Evolutionary conservation across 1,140 invertebrate species (phyloP), one percentile per base, ranked within the genome.

Genomic region (Cotesia vestalis): DNA sequence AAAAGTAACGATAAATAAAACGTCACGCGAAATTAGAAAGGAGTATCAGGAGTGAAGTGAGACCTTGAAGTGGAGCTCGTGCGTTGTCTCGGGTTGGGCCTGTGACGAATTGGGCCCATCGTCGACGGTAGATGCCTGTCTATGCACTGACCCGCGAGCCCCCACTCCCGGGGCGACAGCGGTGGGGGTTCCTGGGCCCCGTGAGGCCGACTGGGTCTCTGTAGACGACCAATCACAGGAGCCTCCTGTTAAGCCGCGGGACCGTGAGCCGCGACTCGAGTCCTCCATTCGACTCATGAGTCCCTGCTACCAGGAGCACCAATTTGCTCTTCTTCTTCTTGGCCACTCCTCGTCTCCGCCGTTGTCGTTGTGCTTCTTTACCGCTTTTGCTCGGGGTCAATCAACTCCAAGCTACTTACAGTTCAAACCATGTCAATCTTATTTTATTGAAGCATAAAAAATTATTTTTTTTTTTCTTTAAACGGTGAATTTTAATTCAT

Each of bases 251-350:
- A 61, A 73, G 72, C 76, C 76, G 75, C 77, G 74, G 40, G 71
- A 66, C 51, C 75, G 74, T 76, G 76, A 75, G 74, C 73, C 69
- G 69, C 79, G 79, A 67, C 73, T 67, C 34, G 73, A 80, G 66
- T 81, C 79, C 81, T 85, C 83, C 80, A 79, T 77, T 34, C 17
- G 17, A 68, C 66, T 85, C 77, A 83, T 86, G 79, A 52, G 71
- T 69, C 73, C 83, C 85, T 84, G 80, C 60, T 86, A 82, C 78
- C 59, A 77, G 76, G 84, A 86, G 85, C 84, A 86, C 85, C 84
- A 86, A 85, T 86, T 86, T 86, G 84, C 85, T 86, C 85, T 86
- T 86, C 85, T 86, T 86, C 85, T 86, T 85, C 84, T 86, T 82
- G 83, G 78, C 85, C 84, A 86, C 84, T 86, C 83, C 82, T 86